phyloP scores from a whole-genome alignment of 2,797 vertebrate species.

The Prunella strophiata region DNA sequence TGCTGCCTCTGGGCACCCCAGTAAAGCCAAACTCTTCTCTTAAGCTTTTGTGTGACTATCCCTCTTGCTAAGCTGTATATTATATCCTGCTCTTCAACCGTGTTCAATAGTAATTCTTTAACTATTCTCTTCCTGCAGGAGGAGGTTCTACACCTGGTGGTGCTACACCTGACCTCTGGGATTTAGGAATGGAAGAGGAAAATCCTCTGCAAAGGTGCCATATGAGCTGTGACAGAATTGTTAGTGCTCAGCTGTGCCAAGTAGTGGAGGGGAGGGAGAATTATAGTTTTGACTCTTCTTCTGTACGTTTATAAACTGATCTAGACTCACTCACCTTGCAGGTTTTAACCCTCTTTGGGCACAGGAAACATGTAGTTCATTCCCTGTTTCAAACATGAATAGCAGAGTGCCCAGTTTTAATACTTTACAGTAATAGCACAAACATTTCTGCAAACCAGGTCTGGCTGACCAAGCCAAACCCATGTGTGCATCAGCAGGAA shows the following conservation, averaged over 20 bases:
- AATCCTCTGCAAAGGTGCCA: not conserved
- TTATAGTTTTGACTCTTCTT: not conserved
- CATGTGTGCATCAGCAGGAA: not conserved
- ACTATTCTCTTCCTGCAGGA: not conserved
- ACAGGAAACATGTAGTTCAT: not conserved
- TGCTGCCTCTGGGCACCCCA: not conserved
- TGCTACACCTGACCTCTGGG: not conserved
- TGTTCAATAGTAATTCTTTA: not conserved
- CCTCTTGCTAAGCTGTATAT: not conserved
- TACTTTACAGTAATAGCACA: not conserved
- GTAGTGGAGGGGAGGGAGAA: accelerated
- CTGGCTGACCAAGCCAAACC: not conserved
- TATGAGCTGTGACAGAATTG: not conserved
- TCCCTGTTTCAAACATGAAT: not conserved
- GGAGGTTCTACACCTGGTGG: not conserved
- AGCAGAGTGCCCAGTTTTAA: not conserved
- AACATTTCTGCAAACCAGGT: not conserved
- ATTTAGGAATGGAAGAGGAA: not conserved
- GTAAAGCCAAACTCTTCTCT: not conserved
- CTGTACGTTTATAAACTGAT: not conserved
- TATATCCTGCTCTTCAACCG: not conserved
- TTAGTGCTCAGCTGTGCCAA: not conserved
- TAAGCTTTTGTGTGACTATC: not conserved
- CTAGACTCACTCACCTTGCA: not conserved
- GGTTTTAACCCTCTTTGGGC: not conserved